Base-by-base conservation (phyloP, 2,113 vertebrate genomes). In the Echinops telfairi region DNA sequence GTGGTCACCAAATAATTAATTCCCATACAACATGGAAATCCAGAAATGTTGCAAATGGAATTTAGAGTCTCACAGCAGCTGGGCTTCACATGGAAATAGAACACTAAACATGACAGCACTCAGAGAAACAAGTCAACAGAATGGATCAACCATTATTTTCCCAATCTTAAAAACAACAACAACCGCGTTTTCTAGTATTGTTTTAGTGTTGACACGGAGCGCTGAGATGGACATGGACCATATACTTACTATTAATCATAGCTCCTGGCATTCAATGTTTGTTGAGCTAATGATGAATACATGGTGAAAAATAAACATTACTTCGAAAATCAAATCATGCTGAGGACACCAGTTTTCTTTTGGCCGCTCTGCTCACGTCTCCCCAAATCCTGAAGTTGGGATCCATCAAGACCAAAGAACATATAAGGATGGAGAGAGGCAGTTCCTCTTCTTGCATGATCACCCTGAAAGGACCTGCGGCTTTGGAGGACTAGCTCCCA, bases 1-100 rank as follows among this genome's bases (percentile, higher is more conserved):
- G 31, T 19, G 90, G 83, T 77, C 94, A 90, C 53, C 89, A 95
- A 94, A 95, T 81, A 97, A 97, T 83, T 60, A 95, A 94, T 96
- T 95, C 81, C 92, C 70, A 92, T 88, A 86, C 79, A 94, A 91
- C 0, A 25, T 27, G 88, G 75, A 87, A 93, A 40, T 12, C 60
- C 17, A 23, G 71, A 4, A 17, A 78, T 43, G 81, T 58, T 17
- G 15, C 2, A 4, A 68, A 31, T 14, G 3, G 36, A 91, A 85
- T 36, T 58, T 70, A 91, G 86, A 86, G 80, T 23, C 1, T 80
- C 77, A 19, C 25, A 75, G 6, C 66, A 71, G 93, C 57, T 97
- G 81, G 15, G 77, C 14, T 70, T 92, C 64, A 11, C 60, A 20
- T 11, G 47, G 0, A 9, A 47, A 66, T 53, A 75, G 62, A 94